Base-by-base conservation (phyloP, 2,888 invertebrate species). In the Plebejus argus region DNA sequence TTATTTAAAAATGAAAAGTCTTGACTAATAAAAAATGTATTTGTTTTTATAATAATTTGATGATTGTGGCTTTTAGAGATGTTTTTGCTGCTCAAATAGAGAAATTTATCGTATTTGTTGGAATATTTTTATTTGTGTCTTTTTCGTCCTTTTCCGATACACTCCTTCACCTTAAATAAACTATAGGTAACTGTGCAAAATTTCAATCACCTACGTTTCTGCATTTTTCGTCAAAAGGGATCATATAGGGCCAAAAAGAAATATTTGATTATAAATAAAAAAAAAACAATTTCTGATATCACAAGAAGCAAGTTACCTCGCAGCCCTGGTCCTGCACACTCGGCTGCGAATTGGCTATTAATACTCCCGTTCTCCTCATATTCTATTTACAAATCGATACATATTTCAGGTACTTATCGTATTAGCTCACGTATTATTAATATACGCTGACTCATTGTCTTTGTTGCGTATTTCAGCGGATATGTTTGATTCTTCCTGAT, bases 311-410 rank as follows among this genome's bases (percentile, higher is more conserved):
- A 20, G 58, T 58, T 20, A 20, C 4, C 23, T 8, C 71, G 74
- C 74, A 74, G 49, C 74, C 49, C 74, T 53, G 74, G 53, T 20
- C 23, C 58, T 82, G 81, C 77, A 77, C 80, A 76, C 82, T 81
- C 56, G 56, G 45, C 72, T 79, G 74, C 78, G 86, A 87, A 86
- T 86, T 85, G 87, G 85, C 85, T 85, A 84, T 86, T 88, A 89
- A 86, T 88, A 84, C 84, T 82, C 81, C 84, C 82, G 53, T 81
- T 83, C 45, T 80, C 79, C 45, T 77, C 78, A 76, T 76, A 70
- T 70, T 76, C 70, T 53, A 76, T 70, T 70, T 76, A 33, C 74
- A 74, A 74, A 74, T 74, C 74, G 74, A 74, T 74, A 74, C 74
- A 74, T 74, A 74, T 74, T 74, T 74, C 74, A 74, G 45, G 76